A percentile compares a stretch with the other conserved stretches of the same genome.
Evolutionary conservation across 1,140 invertebrate genomes (phyloP).

Genomic region (Listronotus oregonensis): DNA sequence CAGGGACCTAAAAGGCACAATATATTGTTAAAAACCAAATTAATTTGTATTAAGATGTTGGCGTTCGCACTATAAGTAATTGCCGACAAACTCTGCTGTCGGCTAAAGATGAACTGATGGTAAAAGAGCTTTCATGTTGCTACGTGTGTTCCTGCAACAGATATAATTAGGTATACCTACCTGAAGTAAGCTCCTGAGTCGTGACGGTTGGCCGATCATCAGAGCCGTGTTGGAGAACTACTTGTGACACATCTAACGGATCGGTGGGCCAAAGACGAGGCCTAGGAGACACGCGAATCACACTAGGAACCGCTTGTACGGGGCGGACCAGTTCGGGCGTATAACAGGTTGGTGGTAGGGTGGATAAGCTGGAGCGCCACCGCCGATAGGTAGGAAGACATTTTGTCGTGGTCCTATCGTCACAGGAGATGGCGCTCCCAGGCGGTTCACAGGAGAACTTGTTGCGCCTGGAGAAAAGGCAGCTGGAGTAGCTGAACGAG

Average conservation of each 20-base stretch:
- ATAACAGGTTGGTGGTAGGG: constrained; percentile 45
- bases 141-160: too few species aligned
- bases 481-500: constrained; percentile 72
- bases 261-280: constrained; percentile 26
- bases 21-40: too few species aligned
- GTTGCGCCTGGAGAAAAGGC: constrained; percentile 78
- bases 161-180: too few species aligned
- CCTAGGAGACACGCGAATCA: constrained; percentile 38
- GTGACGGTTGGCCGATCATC: constrained; percentile 10
- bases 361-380: constrained; percentile 32
- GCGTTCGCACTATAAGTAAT: too few species aligned
- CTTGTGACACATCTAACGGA: constrained; percentile 23
- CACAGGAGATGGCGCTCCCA: constrained; percentile 66
- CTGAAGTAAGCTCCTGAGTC: constrained; percentile 7
- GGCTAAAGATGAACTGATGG: too few species aligned
- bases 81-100: too few species aligned
- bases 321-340: constrained; percentile 33
- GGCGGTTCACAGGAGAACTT: constrained; percentile 56
- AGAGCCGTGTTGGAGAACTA: constrained; percentile 10
- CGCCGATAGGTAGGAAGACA: constrained; percentile 83
- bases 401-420: constrained; percentile 70
- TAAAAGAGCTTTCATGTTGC: too few species aligned
- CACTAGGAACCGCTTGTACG: constrained; percentile 33
- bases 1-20: constrained; percentile 26
- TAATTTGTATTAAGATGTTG: too few species aligned